phyloP scores from a whole-genome alignment of 2,113 vertebrate species.

The Corydoras sp. region DNA sequence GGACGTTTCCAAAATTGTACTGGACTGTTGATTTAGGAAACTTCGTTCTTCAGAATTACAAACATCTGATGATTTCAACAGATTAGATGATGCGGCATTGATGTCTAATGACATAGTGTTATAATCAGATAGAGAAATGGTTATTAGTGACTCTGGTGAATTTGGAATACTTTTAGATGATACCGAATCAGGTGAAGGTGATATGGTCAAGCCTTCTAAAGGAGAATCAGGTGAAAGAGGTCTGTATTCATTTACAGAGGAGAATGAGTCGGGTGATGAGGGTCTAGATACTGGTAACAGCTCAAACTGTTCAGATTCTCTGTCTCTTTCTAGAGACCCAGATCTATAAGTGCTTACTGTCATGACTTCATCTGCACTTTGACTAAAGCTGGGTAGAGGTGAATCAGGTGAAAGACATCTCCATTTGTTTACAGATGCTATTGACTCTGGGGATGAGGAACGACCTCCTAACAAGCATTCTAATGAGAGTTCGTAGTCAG shows the following conservation, averaged over 20 bases:
- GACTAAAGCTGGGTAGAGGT: conserved; percentile 35
- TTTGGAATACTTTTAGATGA: conserved; percentile 13
- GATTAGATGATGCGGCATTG: background rate
- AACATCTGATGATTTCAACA: background rate
- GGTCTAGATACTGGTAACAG: conserved; percentile 34
- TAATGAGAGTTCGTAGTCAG: conserved; percentile 24
- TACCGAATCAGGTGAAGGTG: conserved; percentile 31
- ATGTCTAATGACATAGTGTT: background rate
- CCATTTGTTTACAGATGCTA: conserved; percentile 14
- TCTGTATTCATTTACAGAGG: conserved; percentile 32
- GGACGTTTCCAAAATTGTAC: conserved; percentile 2
- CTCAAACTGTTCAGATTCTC: conserved; percentile 11
- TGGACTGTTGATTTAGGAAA: background rate
- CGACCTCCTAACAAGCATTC: conserved; percentile 27
- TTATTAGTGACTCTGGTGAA: background rate
- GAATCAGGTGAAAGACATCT: conserved; percentile 37
- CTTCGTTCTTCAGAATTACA: conserved; percentile 1
- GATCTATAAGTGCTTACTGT: conserved; percentile 1
- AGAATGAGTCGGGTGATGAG: conserved; percentile 45
- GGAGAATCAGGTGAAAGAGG: conserved; percentile 37
- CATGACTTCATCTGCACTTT: conserved; percentile 27
- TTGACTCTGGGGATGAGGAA: conserved; percentile 44
- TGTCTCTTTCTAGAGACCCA: conserved; percentile 34
- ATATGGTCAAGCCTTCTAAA: conserved; percentile 4
- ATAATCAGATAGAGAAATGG: conserved; percentile 3